These are phyloP conservation scores for Orchesella flavescens DNA, from an alignment of 2,888 invertebrate genomes.

Conservation along the genomic window DNA sequence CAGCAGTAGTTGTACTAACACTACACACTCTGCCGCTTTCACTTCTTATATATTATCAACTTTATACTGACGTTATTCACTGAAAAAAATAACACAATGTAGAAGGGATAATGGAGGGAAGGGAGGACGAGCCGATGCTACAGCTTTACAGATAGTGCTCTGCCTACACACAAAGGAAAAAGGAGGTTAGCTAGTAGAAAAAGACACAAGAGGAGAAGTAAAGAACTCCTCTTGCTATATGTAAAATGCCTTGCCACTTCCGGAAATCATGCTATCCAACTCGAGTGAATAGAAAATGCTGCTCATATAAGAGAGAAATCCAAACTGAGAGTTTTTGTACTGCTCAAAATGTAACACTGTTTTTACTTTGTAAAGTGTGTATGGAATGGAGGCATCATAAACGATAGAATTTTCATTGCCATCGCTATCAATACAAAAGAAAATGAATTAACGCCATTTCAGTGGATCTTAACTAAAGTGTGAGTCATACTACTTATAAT, in stretches of 20 bases:
- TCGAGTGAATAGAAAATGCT: neutral
- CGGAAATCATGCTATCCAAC: constrained; percentile 26
- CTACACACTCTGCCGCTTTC: neutral
- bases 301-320: too few relatives aligned
- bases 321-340: too few relatives aligned
- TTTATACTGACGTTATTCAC: neutral
- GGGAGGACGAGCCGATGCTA: neutral
- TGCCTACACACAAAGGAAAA: neutral
- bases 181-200: neutral
- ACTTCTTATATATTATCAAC: neutral
- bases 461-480: too few relatives aligned
- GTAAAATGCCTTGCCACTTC: constrained; percentile 46
- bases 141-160: neutral
- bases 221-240: neutral
- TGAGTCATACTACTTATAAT: too few relatives aligned
- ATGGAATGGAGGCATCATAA: too few relatives aligned
- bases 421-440: too few relatives aligned
- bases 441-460: too few relatives aligned
- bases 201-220: neutral
- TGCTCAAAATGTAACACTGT: too few relatives aligned
- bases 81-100: neutral
- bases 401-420: too few relatives aligned
- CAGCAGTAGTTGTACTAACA: neutral
- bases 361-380: too few relatives aligned
- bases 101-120: neutral